phyloP scores from a whole-genome alignment of 2,113 vertebrate genomes.

The Lepus timidus region DNA sequence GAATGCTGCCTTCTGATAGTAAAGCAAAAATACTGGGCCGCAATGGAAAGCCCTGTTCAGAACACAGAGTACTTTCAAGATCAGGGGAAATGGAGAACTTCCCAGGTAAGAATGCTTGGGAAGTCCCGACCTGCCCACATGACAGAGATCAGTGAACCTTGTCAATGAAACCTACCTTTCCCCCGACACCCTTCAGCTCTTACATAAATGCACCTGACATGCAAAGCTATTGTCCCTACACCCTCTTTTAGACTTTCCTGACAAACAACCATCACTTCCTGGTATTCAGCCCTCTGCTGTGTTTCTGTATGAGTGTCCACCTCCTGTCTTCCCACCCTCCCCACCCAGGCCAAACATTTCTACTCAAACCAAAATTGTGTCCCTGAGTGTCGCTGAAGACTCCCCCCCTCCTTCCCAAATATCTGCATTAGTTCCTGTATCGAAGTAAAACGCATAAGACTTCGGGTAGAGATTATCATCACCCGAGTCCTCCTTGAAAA shows the following conservation, averaged over 20 bases:
- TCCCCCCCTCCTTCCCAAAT: not conserved
- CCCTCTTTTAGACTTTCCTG: constrained; percentile 50
- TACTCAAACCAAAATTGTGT: not conserved
- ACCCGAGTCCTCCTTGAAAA: not conserved
- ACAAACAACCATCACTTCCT: constrained; percentile 45
- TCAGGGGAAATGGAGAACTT: not conserved
- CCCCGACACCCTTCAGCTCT: not conserved
- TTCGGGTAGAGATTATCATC: not conserved
- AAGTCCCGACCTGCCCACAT: constrained; percentile 27
- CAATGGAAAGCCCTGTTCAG: constrained; percentile 30
- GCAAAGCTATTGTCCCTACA: constrained; percentile 42
- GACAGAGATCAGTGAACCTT: constrained; percentile 52
- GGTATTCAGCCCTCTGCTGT: constrained; percentile 1
- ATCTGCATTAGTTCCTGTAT: not conserved
- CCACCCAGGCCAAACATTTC: constrained; percentile 9
- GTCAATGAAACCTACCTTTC: not conserved
- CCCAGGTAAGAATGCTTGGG: constrained; percentile 26
- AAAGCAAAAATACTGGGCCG: not conserved
- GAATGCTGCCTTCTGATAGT: not conserved
- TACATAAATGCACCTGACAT: not conserved
- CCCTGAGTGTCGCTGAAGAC: not conserved
- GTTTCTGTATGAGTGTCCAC: constrained; percentile 61
- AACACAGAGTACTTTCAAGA: constrained; percentile 8
- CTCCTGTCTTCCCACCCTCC: not conserved
- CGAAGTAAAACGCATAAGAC: not conserved